A percentile compares a stretch with the other conserved stretches of the same genome.
Evolutionary conservation across 2,888 invertebrate genomes (phyloP).

Genomic region (Spatulosminthurus flaviceps): DNA sequence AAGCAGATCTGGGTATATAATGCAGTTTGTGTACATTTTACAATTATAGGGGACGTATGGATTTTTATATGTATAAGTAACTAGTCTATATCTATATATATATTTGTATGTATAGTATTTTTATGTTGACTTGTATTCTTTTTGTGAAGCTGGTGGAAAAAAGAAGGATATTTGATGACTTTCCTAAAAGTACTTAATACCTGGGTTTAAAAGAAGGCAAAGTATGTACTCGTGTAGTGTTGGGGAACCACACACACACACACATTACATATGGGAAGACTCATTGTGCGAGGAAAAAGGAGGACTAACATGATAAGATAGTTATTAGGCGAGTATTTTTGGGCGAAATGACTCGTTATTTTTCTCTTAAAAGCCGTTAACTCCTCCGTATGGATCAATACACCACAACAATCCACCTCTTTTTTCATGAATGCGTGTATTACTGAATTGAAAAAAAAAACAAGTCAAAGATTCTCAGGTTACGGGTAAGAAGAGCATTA

Average conservation of each 20-base stretch:
- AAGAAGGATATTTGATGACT: not conserved
- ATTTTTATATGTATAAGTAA: no score
- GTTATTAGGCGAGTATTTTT: constrained; percentile 43
- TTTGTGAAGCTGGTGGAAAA: not conserved
- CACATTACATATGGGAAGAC: no score
- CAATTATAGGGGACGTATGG: no score
- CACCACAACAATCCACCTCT: constrained; percentile 20
- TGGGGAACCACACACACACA: no score
- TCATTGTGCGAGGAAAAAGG: no score
- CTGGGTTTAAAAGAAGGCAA: not conserved
- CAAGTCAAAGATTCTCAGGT: not conserved
- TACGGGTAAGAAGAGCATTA: not conserved
- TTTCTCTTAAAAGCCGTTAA: constrained; percentile 39
- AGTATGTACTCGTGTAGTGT: no score
- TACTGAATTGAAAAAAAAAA: not conserved
- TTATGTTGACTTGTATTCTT: not conserved
- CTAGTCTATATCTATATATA: no score
- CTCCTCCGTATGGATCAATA: constrained; percentile 27
- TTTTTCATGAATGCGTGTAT: constrained; percentile 1
- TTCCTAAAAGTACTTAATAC: constrained; percentile 13
- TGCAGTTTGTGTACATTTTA: no score
- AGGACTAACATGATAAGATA: constrained; percentile 21
- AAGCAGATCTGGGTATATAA: no score
- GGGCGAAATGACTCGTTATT: constrained; percentile 39
- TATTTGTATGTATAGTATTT: no score